These are phyloP conservation scores for Ceratitis capitata DNA, from an alignment of 1,140 invertebrate genomes.

Conservation along the genomic window DNA sequence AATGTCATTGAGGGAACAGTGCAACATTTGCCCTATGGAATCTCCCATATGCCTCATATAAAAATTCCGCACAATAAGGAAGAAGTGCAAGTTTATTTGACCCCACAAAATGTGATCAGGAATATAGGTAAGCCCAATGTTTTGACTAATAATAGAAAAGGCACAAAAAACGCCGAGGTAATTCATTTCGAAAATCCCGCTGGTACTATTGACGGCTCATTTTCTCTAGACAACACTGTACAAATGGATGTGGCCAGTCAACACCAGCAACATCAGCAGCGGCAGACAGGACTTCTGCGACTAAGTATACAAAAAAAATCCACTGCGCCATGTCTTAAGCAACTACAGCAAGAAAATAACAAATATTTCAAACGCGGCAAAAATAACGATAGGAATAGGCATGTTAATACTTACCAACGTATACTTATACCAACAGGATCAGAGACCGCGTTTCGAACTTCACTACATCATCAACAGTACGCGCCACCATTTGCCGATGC, in stretches of 20 bases:
- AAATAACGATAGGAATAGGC: neutral
- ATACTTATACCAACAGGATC: neutral
- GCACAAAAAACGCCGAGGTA: neutral
- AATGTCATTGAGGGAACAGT: neutral
- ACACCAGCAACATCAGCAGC: neutral
- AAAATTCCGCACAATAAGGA: conserved; percentile 49
- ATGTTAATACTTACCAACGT: neutral
- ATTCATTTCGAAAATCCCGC: neutral
- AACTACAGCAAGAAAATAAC: too few species aligned
- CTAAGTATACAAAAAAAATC: too few species aligned
- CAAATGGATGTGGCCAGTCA: neutral
- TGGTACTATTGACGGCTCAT: neutral
- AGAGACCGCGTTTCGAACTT: neutral
- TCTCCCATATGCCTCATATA: conserved; percentile 45
- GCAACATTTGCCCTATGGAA: neutral
- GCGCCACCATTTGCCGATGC: neutral
- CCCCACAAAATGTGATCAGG: conserved; percentile 40
- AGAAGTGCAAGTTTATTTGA: conserved; percentile 48
- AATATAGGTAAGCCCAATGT: neutral
- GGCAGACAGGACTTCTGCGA: neutral
- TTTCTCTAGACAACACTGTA: neutral
- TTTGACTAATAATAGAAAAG: neutral
- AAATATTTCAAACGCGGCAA: too few species aligned
- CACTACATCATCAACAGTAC: neutral
- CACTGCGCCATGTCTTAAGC: neutral